Percentiles rank a stretch among this genome's conserved stretches.
phyloP scores from a whole-genome alignment of 2,797 vertebrate species.

The Pangasius macronema region DNA sequence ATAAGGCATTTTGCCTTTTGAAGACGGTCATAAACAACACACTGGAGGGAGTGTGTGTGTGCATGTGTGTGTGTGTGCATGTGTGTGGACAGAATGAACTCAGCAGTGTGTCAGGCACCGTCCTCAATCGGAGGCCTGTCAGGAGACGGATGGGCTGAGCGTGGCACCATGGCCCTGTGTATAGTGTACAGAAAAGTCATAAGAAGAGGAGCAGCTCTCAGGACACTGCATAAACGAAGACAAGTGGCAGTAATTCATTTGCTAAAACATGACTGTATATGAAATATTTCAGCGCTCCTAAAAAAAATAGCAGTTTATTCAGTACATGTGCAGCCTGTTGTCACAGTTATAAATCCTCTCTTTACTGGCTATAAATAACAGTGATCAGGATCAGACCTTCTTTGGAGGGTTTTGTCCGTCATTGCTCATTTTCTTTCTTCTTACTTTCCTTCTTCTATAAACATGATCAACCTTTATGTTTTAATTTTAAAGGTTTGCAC shows the following conservation, averaged over 20 bases:
- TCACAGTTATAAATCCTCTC: not conserved
- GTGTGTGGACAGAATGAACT: slow-evolving; percentile 30
- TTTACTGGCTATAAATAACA: not conserved
- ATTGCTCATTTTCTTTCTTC: not conserved
- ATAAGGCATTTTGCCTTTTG: not conserved
- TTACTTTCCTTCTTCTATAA: not conserved
- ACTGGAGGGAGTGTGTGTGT: not conserved
- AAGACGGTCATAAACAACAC: not conserved
- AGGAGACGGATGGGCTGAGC: slow-evolving; percentile 53
- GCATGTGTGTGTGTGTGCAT: not conserved
- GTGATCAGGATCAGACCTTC: not conserved
- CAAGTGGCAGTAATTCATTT: not conserved
- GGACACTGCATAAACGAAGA: slow-evolving; percentile 46
- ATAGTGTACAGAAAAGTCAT: slow-evolving; percentile 53
- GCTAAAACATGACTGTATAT: not conserved
- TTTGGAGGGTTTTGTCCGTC: not conserved
- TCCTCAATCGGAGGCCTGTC: slow-evolving; percentile 45
- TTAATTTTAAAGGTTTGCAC: not conserved
- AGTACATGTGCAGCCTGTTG: not conserved
- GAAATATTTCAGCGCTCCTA: not conserved
- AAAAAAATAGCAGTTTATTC: not conserved
- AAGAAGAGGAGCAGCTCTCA: slow-evolving; percentile 38
- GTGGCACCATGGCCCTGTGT: slow-evolving; percentile 48
- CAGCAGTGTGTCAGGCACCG: slow-evolving; percentile 30
- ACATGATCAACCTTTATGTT: not conserved